Evolutionary conservation across 2,113 vertebrate species (phyloP).

Genomic region (Thamnaconus septentrionalis): DNA sequence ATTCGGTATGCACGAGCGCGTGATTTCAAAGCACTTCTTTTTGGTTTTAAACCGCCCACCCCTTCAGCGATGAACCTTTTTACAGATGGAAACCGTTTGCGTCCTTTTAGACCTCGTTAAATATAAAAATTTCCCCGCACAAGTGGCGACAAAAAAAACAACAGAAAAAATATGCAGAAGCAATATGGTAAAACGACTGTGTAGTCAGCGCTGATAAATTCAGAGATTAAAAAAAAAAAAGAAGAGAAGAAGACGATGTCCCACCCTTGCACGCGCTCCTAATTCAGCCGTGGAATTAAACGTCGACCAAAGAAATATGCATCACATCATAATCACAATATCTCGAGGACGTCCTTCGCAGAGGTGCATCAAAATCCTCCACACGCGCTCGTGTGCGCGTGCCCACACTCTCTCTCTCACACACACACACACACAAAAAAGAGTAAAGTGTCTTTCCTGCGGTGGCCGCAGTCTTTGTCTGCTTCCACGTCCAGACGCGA

Average conservation of each 20-base stretch:
- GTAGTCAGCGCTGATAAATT: too few relatives aligned
- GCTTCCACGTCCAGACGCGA: conserved; percentile 37
- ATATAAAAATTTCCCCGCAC: conserved; percentile 49
- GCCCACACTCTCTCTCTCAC: too few relatives aligned
- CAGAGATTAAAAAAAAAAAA: too few relatives aligned
- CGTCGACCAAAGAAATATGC: too few relatives aligned
- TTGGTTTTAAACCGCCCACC: neutral
- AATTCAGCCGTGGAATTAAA: too few relatives aligned
- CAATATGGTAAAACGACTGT: too few relatives aligned
- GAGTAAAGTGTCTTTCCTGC: conserved; percentile 13
- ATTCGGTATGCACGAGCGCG: conserved; percentile 68
- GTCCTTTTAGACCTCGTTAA: conserved; percentile 68
- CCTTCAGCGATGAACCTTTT: conserved; percentile 10
- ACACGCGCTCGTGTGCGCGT: too few relatives aligned
- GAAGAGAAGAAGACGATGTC: too few relatives aligned
- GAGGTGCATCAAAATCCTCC: conserved; percentile 32
- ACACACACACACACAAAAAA: neutral
- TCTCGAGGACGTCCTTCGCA: too few relatives aligned
- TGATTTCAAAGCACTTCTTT: conserved; percentile 52
- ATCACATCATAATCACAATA: too few relatives aligned
- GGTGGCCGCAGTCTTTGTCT: conserved; percentile 21
- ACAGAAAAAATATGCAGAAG: too few relatives aligned
- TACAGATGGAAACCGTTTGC: conserved; percentile 58
- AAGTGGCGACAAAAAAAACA: neutral
- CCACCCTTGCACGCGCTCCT: too few relatives aligned